A percentile compares a stretch with the other conserved stretches of the same genome.
Conservation (phyloP, 23 tunicate genomes). For the Oikopleura dioica region DNA sequence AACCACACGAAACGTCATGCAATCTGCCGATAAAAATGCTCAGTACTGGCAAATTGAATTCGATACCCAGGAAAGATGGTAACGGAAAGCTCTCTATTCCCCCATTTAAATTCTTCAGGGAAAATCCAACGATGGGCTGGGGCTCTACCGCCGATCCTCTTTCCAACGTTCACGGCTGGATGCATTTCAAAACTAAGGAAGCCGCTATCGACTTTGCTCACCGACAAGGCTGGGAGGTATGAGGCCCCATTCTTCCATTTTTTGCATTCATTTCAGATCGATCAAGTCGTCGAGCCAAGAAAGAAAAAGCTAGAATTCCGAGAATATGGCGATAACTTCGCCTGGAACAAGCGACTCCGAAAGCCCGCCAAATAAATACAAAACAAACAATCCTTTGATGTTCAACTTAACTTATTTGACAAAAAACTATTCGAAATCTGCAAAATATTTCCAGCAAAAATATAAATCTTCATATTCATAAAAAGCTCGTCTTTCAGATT, state of each 20-base stretch:
- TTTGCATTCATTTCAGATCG: too few relatives aligned
- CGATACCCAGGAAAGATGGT: slow-evolving; percentile 68
- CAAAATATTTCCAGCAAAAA: neutral
- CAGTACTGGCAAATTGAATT: slow-evolving; percentile 57
- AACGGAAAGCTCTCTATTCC: neutral
- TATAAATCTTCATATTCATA: neutral
- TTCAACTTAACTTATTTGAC: too few relatives aligned
- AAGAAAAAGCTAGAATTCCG: slow-evolving; percentile 55
- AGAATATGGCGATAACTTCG: slow-evolving; percentile 56
- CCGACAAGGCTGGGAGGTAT: slow-evolving; percentile 28
- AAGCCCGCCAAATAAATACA: too few relatives aligned
- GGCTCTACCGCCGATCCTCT: slow-evolving; percentile 81
- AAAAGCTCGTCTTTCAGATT: too few relatives aligned
- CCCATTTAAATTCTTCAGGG: slow-evolving; percentile 15
- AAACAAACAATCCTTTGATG: too few relatives aligned
- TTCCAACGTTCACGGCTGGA: slow-evolving; percentile 56
- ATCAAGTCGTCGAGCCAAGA: too few relatives aligned
- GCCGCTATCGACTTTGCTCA: slow-evolving; percentile 64
- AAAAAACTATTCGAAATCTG: too few relatives aligned
- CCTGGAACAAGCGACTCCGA: slow-evolving; percentile 74
- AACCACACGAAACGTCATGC: slow-evolving; percentile 82
- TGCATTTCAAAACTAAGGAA: slow-evolving; percentile 72
- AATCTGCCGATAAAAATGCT: slow-evolving; percentile 48
- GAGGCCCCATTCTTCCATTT: neutral
- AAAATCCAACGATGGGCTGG: slow-evolving; percentile 98